Conservation (phyloP, 2,113 vertebrate species). For the Passer montanus region DNA sequence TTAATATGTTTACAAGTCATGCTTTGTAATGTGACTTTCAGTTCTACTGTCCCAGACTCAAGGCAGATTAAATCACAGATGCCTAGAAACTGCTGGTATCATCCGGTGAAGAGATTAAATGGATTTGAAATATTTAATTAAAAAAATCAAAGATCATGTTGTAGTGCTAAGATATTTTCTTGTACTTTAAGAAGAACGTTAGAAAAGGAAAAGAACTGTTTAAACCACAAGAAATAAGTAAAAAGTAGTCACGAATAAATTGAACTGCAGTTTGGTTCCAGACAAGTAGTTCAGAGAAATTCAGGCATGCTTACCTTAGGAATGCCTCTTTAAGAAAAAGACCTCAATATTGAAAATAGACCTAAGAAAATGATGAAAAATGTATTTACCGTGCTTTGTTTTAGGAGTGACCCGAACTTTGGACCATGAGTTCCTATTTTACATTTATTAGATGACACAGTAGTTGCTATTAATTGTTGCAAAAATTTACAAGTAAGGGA, state of each 20-base stretch:
- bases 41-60: not conserved
- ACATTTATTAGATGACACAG: not conserved
- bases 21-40: not conserved
- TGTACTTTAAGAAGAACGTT: not conserved
- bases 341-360: not conserved
- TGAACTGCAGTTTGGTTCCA: not conserved
- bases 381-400: not conserved
- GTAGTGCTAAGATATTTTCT: not conserved
- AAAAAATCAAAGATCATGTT: not conserved
- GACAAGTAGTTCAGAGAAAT: not conserved
- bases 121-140: slow-evolving; percentile 46
- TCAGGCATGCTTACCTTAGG: not conserved
- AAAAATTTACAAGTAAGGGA: not conserved
- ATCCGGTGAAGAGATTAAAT: slow-evolving; percentile 42
- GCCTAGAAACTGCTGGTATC: not conserved
- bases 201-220: not conserved
- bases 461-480: not conserved
- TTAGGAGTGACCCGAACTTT: not conserved
- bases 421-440: not conserved
- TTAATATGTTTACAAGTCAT: not conserved
- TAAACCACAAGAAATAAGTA: not conserved
- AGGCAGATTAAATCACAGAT: slow-evolving; percentile 34
- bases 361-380: not conserved
- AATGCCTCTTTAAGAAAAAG: not conserved
- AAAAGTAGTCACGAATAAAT: slow-evolving; percentile 15